Base-by-base conservation (phyloP, 1,140 invertebrate genomes). In the Archegozetes longisetosus region DNA sequence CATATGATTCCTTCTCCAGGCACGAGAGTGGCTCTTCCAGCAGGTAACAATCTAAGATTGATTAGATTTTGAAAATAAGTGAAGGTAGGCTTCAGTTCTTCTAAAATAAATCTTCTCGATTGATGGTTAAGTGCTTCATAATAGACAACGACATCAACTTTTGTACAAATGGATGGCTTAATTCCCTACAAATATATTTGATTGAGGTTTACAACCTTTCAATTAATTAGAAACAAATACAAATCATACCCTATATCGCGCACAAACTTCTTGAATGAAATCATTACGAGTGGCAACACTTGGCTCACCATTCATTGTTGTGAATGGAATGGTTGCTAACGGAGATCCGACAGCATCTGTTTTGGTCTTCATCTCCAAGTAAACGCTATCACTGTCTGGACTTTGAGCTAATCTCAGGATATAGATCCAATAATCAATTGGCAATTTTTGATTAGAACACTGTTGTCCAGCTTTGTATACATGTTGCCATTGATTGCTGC, bases 201-300 rank as follows among this genome's bases (percentile, higher is more conserved):
- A 40, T 14, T 25, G 20, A 6, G 1, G 14, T 58, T 3, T 58
- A 12, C 6, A 58, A 24, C 22, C 1, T 2, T 25, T 17, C 3
- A 2, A 26, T 27, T 50, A 27, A 32, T 20, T 55, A 1, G 46
- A 23, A 24, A 55, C 17, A 3, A 53, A 27, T 23, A 23, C n/a
- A 22, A 25, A 14, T 50, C 57, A 50, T 51, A 58, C 57, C 6
- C 9, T 51, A 28, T 40, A 58, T 3, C 50, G 12, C 3, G 9
- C 40, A 40, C 59, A 61, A 23, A 32, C 4, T 61, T 55, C 56
- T 25, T 61, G 59, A 54, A 61, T 40, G 20, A 61, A 27, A 60
- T 61, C 59, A 60, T 61, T 28, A n/a, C 61, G 25, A 26, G 57
- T 27, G 25, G 29, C 26, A 23, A 9, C 12, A 24, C 40, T 25